Conservation (phyloP, 2,797 vertebrate genomes). For the Propithecus perrieri region DNA sequence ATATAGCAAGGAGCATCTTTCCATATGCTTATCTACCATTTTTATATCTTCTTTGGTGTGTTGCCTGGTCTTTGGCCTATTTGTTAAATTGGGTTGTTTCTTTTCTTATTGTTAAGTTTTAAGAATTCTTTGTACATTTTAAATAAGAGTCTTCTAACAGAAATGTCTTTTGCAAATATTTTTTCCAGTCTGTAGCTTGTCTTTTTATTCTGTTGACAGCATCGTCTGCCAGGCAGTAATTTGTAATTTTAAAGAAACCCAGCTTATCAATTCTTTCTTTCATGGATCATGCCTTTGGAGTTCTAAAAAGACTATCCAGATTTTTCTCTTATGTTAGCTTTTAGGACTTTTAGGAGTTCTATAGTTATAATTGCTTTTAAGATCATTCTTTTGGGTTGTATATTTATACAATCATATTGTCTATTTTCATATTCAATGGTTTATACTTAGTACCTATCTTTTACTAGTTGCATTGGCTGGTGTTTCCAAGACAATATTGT, state of each 20-base stretch:
- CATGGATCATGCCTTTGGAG: background rate
- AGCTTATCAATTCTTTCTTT: background rate
- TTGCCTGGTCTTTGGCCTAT: background rate
- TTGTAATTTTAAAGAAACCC: background rate
- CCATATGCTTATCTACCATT: background rate
- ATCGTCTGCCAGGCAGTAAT: background rate
- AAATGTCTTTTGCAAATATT: background rate
- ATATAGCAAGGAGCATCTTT: background rate
- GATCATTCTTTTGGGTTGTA: background rate
- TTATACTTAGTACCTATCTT: background rate
- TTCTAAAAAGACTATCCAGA: background rate
- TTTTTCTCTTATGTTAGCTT: background rate
- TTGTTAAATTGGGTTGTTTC: background rate
- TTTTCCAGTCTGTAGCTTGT: background rate
- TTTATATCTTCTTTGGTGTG: background rate
- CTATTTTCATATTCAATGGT: background rate
- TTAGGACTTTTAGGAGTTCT: background rate
- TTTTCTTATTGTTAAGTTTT: background rate
- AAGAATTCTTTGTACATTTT: background rate
- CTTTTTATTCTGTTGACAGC: background rate
- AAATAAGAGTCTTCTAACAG: background rate
- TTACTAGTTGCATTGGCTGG: background rate
- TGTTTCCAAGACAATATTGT: background rate
- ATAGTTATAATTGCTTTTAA: background rate
- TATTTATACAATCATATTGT: background rate